Evolutionary conservation across 1,140 invertebrate genomes (phyloP).

Genomic region (Anadara kagoshimensis): DNA sequence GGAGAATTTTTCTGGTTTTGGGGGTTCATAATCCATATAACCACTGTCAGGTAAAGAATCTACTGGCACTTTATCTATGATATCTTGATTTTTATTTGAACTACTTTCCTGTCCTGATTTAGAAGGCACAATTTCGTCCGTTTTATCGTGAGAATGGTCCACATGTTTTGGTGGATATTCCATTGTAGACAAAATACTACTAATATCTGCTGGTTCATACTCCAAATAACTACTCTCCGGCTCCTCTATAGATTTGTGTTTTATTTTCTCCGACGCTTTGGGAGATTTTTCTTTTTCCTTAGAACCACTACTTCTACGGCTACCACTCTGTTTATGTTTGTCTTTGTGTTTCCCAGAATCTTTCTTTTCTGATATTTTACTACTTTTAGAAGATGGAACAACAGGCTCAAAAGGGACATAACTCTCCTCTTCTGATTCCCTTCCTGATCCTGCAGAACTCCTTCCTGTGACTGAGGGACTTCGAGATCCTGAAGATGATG

Average conservation of each 20-base stretch:
- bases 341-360: neutral
- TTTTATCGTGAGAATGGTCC: too few species aligned
- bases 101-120: neutral
- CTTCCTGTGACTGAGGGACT: constrained; percentile 29
- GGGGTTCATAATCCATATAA: constrained; percentile 15
- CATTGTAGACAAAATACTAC: constrained; percentile 1
- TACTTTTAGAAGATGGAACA: neutral
- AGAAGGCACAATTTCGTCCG: too few species aligned
- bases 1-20: neutral
- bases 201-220: neutral
- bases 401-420: constrained; percentile 49
- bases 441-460: constrained; percentile 49
- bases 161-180: constrained; percentile 1
- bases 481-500: constrained; percentile 17
- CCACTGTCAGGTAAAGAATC: neutral
- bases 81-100: neutral
- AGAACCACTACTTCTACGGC: neutral
- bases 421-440: constrained; percentile 55
- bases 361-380: neutral
- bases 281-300: neutral
- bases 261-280: neutral
- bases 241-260: neutral
- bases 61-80: neutral
- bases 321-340: constrained; percentile 4
- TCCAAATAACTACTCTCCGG: too few species aligned